phyloP scores from a whole-genome alignment of 2,888 invertebrate genomes.

The Tineola bisselliella region DNA sequence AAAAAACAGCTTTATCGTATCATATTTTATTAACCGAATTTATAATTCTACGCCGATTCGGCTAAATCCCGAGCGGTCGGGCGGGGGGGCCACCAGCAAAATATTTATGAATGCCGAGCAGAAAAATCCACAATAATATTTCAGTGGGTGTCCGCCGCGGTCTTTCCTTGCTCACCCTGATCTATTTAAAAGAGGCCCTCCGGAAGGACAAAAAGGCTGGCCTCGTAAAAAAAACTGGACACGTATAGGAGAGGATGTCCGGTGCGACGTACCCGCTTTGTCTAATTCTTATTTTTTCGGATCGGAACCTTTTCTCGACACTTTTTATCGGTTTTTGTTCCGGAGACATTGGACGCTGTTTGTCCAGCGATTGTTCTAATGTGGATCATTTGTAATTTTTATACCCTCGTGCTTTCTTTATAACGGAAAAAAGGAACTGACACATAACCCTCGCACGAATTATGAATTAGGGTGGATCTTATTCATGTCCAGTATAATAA shows the following conservation, averaged over 20 bases:
- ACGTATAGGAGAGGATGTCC: conserved; percentile 46
- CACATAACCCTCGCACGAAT: conserved; percentile 10
- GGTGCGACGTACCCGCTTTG: conserved; percentile 50
- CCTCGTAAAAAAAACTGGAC: conserved; percentile 62
- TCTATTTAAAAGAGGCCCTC: conserved; percentile 63
- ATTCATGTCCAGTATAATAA: conserved; percentile 5
- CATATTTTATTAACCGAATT: conserved; percentile 68
- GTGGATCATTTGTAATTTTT: conserved; percentile 62
- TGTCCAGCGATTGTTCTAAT: conserved; percentile 57
- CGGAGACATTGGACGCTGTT: conserved; percentile 52
- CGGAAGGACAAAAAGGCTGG: conserved; percentile 64
- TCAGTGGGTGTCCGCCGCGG: conserved; percentile 52
- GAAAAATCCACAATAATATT: conserved; percentile 69
- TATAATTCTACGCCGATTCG: conserved; percentile 65
- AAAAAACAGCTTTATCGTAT: conserved; percentile 62
- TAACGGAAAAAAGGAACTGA: not conserved
- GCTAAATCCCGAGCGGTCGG: conserved; percentile 39
- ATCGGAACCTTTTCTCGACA: conserved; percentile 59
- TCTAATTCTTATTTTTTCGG: conserved; percentile 67
- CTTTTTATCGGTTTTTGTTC: conserved; percentile 67
- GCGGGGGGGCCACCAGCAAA: conserved; percentile 34
- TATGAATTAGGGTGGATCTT: conserved; percentile 2
- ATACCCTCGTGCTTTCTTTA: conserved; percentile 20
- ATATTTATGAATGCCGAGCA: conserved; percentile 67
- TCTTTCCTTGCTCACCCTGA: conserved; percentile 62